Evolutionary conservation across 2,113 vertebrate species (phyloP), one percentile per base, ranked within the genome.

Genomic region (Hucho hucho): DNA sequence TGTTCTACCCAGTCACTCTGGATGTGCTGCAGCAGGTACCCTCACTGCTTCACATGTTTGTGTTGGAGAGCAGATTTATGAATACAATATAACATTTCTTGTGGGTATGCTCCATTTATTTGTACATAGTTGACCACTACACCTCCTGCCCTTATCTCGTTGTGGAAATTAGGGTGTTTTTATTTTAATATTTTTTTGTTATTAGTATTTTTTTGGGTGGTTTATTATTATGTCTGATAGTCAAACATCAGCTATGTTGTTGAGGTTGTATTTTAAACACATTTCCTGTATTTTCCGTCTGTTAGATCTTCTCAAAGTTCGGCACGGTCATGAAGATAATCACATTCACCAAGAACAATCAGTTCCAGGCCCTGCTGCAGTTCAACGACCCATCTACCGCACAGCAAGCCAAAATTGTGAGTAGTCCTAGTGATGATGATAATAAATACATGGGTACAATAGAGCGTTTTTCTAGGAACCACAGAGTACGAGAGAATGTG

Each of bases 311-410:
- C 89, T 98, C 98, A 76, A 99, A 99, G 87, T 99, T 98, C 91
- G 97, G 97, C 87, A 96, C 97, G 82, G 97, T 99, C 66, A 91
- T 99, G 95, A 99, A 99, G 94, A 98, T 99, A 90, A 98, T 99
- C 91, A 99, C 97, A 47, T 99, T 98, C 89, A 99, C 97, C 82
- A 99, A 98, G 94, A 99, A 99, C 91, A 99, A 98, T 90, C 97
- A 99, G 89, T 99, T 98, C 89, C 97, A 99, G 93, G 97, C 97
- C 75, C 94, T 99, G 71, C 94, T 99, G 65, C 97, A 99, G 81
- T 98, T 95, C 89, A 97, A 95, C 1, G 97, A 99, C 82, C 95
- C 97, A 20, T 88, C 95, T 66, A 97, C 96, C 0, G 97, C 97
- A 9, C 97, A 98, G 76, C 98, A 99, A 90, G 96, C 98, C 81